A percentile compares a stretch with the other conserved stretches of the same genome.
Conservation (phyloP, 2,888 invertebrate species). For the Reticulitermes lucifugus region DNA sequence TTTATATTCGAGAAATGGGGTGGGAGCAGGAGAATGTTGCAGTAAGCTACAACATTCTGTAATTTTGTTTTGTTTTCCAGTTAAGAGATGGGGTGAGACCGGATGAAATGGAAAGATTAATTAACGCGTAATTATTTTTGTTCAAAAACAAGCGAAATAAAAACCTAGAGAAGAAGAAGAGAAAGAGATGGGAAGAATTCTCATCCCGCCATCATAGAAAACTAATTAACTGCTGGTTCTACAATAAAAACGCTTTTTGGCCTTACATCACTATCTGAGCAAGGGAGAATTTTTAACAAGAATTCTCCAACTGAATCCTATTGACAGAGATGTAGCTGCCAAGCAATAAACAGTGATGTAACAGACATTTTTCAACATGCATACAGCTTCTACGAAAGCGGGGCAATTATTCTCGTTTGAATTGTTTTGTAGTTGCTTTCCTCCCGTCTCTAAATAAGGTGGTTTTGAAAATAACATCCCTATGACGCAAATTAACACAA, state of each 20-base stretch:
- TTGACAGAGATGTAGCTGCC: no score
- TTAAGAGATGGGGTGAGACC: constrained; percentile 30
- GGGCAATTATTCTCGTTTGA: no score
- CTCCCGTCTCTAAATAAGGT: no score
- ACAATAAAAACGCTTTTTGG: neutral
- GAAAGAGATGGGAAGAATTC: neutral
- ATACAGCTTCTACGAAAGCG: no score
- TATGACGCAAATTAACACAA: no score
- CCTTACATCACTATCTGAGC: neutral
- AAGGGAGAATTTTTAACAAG: neutral
- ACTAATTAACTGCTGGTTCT: constrained; percentile 31
- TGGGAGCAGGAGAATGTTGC: neutral
- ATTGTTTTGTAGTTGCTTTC: no score
- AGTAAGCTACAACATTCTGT: neutral
- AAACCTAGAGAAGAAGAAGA: constrained; percentile 2
- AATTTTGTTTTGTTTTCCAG: constrained; percentile 55
- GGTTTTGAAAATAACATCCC: no score
- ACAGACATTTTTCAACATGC: no score
- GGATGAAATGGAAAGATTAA: constrained; percentile 49
- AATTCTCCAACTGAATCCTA: neutral
- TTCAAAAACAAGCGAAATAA: constrained; percentile 28
- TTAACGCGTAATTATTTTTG: constrained; percentile 51
- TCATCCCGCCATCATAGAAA: constrained; percentile 23
- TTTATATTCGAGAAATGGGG: neutral
- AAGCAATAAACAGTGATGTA: no score